These are phyloP conservation scores for Aethes cnicana DNA, from an alignment of 2,888 invertebrate species.

Conservation along the genomic window DNA sequence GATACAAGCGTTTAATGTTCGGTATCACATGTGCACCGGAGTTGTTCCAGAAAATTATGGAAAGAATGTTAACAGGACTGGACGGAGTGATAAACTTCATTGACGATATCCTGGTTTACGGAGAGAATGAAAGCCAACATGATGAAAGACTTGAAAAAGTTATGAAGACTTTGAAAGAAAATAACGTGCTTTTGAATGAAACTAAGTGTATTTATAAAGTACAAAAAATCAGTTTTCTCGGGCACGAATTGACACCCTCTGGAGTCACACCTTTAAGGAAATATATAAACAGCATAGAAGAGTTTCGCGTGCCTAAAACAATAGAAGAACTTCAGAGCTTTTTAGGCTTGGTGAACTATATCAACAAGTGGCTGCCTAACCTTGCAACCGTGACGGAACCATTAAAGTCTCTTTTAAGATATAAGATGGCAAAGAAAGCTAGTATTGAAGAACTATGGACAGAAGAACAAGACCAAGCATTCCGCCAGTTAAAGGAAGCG, in stretches of 20 bases:
- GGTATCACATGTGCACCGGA: constrained; percentile 58
- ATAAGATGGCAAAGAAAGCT: not conserved
- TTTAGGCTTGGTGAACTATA: not conserved
- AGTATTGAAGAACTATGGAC: too few relatives aligned
- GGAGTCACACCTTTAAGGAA: constrained; percentile 13
- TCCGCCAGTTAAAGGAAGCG: constrained; percentile 3
- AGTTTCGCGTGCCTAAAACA: constrained; percentile 8
- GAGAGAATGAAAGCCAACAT: not conserved
- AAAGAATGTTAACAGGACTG: constrained; percentile 43
- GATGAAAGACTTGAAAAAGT: not conserved
- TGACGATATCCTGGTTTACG: constrained; percentile 54
- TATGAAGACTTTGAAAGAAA: too few relatives aligned
- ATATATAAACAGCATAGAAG: constrained; percentile 11
- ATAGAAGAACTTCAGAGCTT: constrained; percentile 22
- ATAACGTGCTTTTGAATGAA: constrained; percentile 7
- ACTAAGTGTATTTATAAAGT: constrained; percentile 17
- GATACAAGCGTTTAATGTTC: constrained; percentile 57
- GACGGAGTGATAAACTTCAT: constrained; percentile 48
- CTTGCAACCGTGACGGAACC: too few relatives aligned
- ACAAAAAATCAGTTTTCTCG: constrained; percentile 12
- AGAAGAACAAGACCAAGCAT: not conserved
- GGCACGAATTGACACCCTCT: constrained; percentile 14
- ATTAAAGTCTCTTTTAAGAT: not conserved
- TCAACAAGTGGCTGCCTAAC: too few relatives aligned
- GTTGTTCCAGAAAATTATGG: too few relatives aligned